Evolutionary conservation across 2,113 vertebrate species (phyloP).

Genomic region (Cyanoliseus patagonus): DNA sequence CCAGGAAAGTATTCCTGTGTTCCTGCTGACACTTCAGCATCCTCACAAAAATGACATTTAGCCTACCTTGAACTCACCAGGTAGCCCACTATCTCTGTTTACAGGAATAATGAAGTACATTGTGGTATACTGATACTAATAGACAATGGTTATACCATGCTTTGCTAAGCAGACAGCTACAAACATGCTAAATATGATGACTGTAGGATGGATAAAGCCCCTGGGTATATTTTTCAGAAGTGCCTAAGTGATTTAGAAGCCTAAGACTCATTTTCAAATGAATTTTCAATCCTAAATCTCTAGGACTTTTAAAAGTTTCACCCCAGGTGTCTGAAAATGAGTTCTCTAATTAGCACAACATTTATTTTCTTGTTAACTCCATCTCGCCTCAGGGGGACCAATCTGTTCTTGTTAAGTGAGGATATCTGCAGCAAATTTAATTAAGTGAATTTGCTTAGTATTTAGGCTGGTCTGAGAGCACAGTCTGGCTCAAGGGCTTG

Average conservation of each 20-base stretch:
- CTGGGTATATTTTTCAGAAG: background rate
- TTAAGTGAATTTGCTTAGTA: constrained; percentile 43
- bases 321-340: constrained; percentile 47
- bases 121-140: background rate
- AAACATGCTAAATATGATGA: background rate
- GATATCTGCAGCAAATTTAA: constrained; percentile 54
- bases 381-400: constrained; percentile 48
- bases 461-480: constrained; percentile 17
- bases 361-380: constrained; percentile 55
- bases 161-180: background rate
- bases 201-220: background rate
- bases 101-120: background rate
- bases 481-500: constrained; percentile 31
- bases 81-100: background rate
- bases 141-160: background rate
- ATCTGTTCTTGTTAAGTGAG: constrained; percentile 48
- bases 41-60: background rate
- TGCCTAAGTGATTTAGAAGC: constrained; percentile 13
- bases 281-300: constrained; percentile 21
- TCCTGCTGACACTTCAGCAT: background rate
- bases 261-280: constrained; percentile 1
- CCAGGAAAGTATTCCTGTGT: background rate
- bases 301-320: constrained; percentile 29
- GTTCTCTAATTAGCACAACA: constrained; percentile 64
- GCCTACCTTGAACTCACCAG: background rate